A percentile compares a stretch with the other conserved stretches of the same genome.
Conservation (phyloP, 2,888 invertebrate genomes). For the Mesorhabditis belari region DNA sequence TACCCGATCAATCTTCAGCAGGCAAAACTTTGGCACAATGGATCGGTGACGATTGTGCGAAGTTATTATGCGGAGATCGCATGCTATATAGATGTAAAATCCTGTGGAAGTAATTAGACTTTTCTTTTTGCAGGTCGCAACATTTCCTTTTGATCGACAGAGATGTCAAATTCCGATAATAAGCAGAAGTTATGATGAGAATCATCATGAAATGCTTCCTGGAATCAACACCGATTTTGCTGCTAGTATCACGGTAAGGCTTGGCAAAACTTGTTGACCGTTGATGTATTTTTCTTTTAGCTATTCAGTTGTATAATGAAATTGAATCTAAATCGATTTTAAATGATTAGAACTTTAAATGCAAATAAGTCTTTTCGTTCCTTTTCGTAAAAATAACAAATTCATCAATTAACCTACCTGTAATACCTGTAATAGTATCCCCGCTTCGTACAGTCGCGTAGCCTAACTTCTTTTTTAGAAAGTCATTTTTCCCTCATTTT, state of each 20-base stretch:
- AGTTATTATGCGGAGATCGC: not conserved
- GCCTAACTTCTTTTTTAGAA: conserved; percentile 46
- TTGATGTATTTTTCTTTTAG: no score
- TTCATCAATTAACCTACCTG: no score
- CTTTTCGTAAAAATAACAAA: no score
- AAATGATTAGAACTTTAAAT: no score
- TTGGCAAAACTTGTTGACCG: no score
- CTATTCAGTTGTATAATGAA: no score
- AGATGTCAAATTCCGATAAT: not conserved
- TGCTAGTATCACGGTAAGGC: not conserved
- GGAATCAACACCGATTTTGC: not conserved
- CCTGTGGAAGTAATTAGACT: no score
- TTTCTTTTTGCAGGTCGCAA: not conserved
- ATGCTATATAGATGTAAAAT: not conserved
- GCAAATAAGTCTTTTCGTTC: no score
- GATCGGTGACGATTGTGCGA: not conserved
- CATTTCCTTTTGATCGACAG: not conserved
- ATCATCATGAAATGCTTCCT: not conserved
- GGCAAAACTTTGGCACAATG: not conserved
- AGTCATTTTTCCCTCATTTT: no score
- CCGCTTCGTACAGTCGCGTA: conserved; percentile 46
- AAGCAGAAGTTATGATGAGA: not conserved
- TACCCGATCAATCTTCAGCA: not conserved
- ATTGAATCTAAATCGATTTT: no score
- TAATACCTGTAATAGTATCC: conserved; percentile 45